A percentile compares a stretch with the other conserved stretches of the same genome.
phyloP scores from a whole-genome alignment of 2,113 vertebrate genomes.

The Alosa alosa region DNA sequence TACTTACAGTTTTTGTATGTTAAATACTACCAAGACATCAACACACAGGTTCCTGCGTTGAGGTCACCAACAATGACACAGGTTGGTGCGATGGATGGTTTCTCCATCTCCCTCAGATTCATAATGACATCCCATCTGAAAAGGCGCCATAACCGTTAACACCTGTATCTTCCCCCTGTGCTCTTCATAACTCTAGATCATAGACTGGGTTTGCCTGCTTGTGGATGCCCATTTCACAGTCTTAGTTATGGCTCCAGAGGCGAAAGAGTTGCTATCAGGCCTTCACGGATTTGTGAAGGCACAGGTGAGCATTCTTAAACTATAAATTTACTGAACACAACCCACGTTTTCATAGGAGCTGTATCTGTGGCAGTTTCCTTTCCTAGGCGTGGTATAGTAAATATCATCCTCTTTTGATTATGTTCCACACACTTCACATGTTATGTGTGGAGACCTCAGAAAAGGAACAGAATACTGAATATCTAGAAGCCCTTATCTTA shows the following conservation, averaged over 20 bases:
- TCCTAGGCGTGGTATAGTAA: too few species aligned
- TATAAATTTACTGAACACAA: neutral
- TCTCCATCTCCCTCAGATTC: neutral
- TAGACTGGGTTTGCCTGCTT: constrained; percentile 93
- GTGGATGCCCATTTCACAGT: constrained; percentile 93
- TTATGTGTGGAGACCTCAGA: too few species aligned
- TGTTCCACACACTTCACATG: too few species aligned
- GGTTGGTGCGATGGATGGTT: constrained; percentile 65
- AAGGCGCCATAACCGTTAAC: neutral
- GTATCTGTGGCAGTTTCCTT: too few species aligned
- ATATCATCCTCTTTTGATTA: too few species aligned
- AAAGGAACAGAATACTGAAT: too few species aligned
- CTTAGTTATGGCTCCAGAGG: constrained; percentile 88
- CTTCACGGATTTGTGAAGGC: constrained; percentile 85
- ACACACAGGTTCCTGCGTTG: constrained; percentile 64
- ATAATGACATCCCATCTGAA: neutral
- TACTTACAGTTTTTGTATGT: constrained; percentile 89
- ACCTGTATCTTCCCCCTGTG: neutral
- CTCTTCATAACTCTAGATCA: constrained; percentile 71
- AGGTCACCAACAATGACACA: constrained; percentile 78
- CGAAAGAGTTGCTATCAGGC: constrained; percentile 76
- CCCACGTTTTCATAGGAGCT: too few species aligned
- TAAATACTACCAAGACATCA: constrained; percentile 76
- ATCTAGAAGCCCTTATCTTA: too few species aligned
- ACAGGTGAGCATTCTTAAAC: constrained; percentile 72